Base-by-base conservation (phyloP, 2,113 vertebrate species). In the Gobiocypris rarus region DNA sequence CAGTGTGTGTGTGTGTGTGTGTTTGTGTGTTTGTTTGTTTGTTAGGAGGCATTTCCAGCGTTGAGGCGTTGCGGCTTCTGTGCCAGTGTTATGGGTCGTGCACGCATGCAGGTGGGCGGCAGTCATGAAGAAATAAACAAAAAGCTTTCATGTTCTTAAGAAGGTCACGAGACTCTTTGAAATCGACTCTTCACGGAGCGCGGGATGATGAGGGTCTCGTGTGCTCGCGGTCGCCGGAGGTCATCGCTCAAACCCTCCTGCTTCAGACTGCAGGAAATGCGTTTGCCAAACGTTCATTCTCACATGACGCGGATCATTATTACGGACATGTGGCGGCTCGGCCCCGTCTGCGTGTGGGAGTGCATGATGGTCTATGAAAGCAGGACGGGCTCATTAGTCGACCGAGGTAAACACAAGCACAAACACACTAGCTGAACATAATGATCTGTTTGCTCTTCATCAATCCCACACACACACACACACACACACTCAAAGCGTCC, bases 131-230 rank as follows among this genome's bases (percentile, higher is more conserved):
- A 59, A 59, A 77, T 17, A 41, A 77, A 77, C 75, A 77, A 24
- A 77, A 77, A n/a, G 52, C 75, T 58, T 77, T 77, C 75, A 77
- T 41, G 75, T 77, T 77, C 75, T 77, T 77, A 24, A 41, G 24
- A 43, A 59, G 75, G 52, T 59, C 52, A 41, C 0, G n/a, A 38
- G 22, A 41, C 54, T 77, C 54, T 77, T 24, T 59, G 75, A 58
- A 13, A 59, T 17, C 38, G 75, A 77, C 75, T 76, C 13, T 54
- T 75, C 73, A 54, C 48, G 19, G 24, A 24, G 56, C 5, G 41
- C 11, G 43, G n/a, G 45, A 4, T 38, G 74, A 76, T n/a, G 28
- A 58, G 52, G 10, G 50, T 50, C 43, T 26, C 24, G 14, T 17
- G 48, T 50, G 48, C 45, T 48, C 10, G 11, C 45, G 10, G 45